Base-by-base conservation (phyloP, 2,888 invertebrate genomes). In the Phymatocera aterrima region DNA sequence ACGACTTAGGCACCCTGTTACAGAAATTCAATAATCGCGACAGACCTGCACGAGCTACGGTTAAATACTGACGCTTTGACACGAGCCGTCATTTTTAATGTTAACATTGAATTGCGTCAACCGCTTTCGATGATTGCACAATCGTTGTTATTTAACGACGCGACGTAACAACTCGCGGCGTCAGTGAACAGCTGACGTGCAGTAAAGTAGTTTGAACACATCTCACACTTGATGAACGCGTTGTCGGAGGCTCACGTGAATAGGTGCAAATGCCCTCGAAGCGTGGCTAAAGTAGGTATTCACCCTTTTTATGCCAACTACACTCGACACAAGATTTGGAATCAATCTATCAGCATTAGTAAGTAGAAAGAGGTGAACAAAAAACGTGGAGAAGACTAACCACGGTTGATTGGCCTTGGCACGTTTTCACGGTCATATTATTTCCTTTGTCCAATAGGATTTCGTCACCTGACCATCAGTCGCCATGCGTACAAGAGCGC, bases 381-480 rank as follows among this genome's bases (percentile, higher is more conserved):
- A 51, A 72, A 48, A 34, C 21, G 18, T 3, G 51, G 8, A 34
- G 6, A 31, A 4, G 18, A 51, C 48, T 5, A 28, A 18, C 72
- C 72, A 15, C 72, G 34, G 72, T 51, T 72, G 18, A 34, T 72
- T 72, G 51, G 43, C 72, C 72, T 72, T 72, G 34, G 18, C 72
- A 34, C 31, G 72, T 51, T 72, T 72, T 72, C 72, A 72, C 72
- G 72, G 72, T 72, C 72, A 21, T 43, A 48, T 72, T 72, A 72
- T 31, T 72, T 72, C 72, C 72, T 72, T 72, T 72, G 72, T 72
- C 72, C 51, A 34, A 72, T 51, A 34, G 34, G 51, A 72, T 72
- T 72, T 72, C 72, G 51, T 72, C 72, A 72, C 51, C 31, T 72
- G 51, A 72, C 34, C 31, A 51, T 72, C 31, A 18, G 31, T 3